phyloP scores from a whole-genome alignment of 2,113 vertebrate species.

The Xerus inauris region DNA sequence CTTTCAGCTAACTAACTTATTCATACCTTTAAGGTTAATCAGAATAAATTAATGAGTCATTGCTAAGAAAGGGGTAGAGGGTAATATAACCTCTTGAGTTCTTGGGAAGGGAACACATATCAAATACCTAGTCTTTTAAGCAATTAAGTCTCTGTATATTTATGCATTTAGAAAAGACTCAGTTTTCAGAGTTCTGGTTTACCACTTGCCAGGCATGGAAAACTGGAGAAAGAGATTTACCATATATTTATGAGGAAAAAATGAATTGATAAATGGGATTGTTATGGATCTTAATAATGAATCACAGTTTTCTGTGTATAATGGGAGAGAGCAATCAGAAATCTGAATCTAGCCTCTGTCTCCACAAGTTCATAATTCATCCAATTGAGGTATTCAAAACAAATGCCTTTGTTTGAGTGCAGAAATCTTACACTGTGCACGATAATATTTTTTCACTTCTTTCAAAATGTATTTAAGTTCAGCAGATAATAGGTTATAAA shows the following conservation, averaged over 20 bases:
- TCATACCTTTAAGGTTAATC: constrained; percentile 51
- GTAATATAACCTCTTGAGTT: background rate
- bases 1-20: constrained; percentile 60
- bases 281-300: constrained; percentile 17
- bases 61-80: background rate
- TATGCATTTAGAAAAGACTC: background rate
- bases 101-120: constrained; percentile 1
- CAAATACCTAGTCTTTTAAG: background rate
- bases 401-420: constrained; percentile 17
- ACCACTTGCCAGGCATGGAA: background rate
- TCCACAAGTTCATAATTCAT: background rate
- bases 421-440: background rate
- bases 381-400: background rate
- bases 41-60: constrained; percentile 73
- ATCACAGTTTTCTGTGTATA: background rate
- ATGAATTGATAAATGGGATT: background rate
- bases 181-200: background rate
- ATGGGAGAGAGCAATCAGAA: background rate
- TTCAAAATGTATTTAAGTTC: background rate
- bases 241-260: constrained; percentile 4
- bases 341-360: background rate
- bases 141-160: background rate
- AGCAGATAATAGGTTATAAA: background rate
- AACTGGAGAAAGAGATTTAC: background rate
- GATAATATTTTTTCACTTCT: constrained; percentile 10